phyloP scores from a whole-genome alignment of 2,113 vertebrate genomes.

The Theristicus caerulescens region DNA sequence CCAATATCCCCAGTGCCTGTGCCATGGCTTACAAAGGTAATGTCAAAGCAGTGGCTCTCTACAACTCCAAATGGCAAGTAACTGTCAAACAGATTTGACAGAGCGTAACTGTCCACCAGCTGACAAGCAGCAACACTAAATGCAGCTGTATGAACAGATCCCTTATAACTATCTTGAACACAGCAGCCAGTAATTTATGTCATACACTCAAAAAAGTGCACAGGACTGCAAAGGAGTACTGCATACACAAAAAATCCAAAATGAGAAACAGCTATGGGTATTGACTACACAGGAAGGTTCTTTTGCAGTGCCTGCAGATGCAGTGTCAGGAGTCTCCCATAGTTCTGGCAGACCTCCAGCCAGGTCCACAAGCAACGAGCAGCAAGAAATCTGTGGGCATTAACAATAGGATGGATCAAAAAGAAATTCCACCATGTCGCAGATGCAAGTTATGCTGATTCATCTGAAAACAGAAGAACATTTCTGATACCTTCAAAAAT shows the following conservation, averaged over 20 bases:
- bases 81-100: not conserved
- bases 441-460: not conserved
- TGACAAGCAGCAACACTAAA: not conserved
- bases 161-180: not conserved
- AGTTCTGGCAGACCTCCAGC: not conserved
- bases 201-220: not conserved
- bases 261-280: not conserved
- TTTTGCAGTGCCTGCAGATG: not conserved
- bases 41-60: not conserved
- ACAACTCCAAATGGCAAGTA: not conserved
- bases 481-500: not conserved
- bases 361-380: not conserved
- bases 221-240: not conserved
- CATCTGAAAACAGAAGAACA: not conserved
- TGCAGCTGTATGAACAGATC: not conserved
- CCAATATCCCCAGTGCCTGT: not conserved
- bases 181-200: not conserved
- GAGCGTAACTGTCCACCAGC: not conserved
- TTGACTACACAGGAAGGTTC: not conserved
- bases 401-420: not conserved
- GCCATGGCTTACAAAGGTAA: not conserved
- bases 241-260: not conserved
- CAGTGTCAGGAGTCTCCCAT: not conserved
- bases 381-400: not conserved
- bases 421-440: not conserved